These are phyloP conservation scores for Spialia ferax DNA, from an alignment of 2,888 invertebrate genomes.

Conservation along the genomic window DNA sequence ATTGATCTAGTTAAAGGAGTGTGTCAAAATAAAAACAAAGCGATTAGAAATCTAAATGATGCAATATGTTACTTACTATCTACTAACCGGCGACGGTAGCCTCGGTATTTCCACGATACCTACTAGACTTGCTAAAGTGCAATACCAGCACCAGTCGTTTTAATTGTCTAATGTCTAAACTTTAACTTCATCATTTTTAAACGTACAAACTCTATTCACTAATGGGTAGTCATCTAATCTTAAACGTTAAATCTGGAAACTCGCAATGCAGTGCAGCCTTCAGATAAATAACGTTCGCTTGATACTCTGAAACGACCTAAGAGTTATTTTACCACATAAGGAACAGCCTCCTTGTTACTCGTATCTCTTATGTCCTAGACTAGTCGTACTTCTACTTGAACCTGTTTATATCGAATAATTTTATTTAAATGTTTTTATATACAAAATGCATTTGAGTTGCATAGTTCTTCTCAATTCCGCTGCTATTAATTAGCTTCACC, in stretches of 20 bases:
- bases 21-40: slow-evolving; percentile 33
- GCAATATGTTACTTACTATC: slow-evolving; percentile 55
- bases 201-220: too few species aligned
- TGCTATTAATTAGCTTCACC: slow-evolving; percentile 12
- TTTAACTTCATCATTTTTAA: too few species aligned
- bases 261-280: neutral
- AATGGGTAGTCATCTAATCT: too few species aligned
- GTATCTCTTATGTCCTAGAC: too few species aligned
- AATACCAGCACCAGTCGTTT: slow-evolving; percentile 53
- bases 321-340: slow-evolving; percentile 1
- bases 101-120: slow-evolving; percentile 65
- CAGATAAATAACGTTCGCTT: neutral
- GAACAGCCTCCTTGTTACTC: neutral
- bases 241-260: too few species aligned
- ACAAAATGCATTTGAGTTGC: too few species aligned
- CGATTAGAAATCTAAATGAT: slow-evolving; percentile 49
- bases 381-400: too few species aligned
- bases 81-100: slow-evolving; percentile 60
- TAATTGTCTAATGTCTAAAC: too few species aligned
- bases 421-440: too few species aligned
- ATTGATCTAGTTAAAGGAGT: slow-evolving; percentile 30
- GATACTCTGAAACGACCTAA: neutral
- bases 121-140: slow-evolving; percentile 58
- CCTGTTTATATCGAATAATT: too few species aligned
- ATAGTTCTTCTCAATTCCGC: neutral